Percentiles rank a stretch among this genome's conserved stretches.
phyloP scores from a whole-genome alignment of 2,113 vertebrate genomes.

The Charina bottae region DNA sequence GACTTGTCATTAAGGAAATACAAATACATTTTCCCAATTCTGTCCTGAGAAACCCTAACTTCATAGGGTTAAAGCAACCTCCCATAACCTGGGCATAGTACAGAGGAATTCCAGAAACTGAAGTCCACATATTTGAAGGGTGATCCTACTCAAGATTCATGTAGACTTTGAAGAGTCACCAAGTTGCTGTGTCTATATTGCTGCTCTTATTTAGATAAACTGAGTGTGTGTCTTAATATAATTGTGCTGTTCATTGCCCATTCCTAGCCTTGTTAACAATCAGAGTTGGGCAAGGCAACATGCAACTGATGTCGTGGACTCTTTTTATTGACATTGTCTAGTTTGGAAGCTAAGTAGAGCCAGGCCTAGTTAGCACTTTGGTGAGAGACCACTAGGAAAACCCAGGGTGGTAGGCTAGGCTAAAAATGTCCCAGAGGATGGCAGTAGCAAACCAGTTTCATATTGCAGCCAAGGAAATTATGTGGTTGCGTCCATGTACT shows the following conservation, averaged over 20 bases:
- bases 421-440: neutral
- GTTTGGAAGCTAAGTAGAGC: neutral
- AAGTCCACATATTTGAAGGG: neutral
- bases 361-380: neutral
- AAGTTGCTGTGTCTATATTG: neutral
- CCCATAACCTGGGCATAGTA: neutral
- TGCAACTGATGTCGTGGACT: neutral
- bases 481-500: neutral
- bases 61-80: neutral
- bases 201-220: neutral
- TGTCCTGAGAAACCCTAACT: neutral
- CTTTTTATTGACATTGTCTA: neutral
- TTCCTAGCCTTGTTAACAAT: neutral
- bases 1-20: constrained; percentile 31
- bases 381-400: neutral
- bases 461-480: neutral
- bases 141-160: neutral
- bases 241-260: neutral
- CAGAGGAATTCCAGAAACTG: neutral
- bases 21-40: constrained; percentile 28
- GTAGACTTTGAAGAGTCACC: neutral
- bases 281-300: neutral
- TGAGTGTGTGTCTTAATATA: neutral
- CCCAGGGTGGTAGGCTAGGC: neutral
- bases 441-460: neutral